Base-by-base conservation (phyloP, 2,888 invertebrate genomes). In the Pemphredon lugubris region DNA sequence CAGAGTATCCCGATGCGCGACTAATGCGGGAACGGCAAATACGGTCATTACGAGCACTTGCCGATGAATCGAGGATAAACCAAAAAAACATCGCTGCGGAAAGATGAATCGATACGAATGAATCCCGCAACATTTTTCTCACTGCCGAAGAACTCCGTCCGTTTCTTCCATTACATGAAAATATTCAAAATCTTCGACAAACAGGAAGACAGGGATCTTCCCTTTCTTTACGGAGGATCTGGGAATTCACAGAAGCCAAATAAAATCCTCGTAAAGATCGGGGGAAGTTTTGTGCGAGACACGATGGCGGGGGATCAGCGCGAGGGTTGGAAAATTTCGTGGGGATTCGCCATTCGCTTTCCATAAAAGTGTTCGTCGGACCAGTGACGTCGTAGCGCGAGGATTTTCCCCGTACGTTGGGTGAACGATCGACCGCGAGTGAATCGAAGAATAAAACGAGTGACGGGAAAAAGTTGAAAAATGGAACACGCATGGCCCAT, bases 1-100 rank as follows among this genome's bases (percentile, higher is more conserved):
- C 69, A 68, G 66, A 66, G 51, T 3, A 48, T 76, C 63, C 81
- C 76, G 78, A 78, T 80, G 76, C 67, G 42, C 53, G 67, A 63
- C 76, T 78, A 78, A 80, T 80, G 63, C 64, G 39, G 14, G 42
- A 42, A 26, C 39, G 11, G 68, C 60, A 79, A 79, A 63, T 79
- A 77, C 74, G 79, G 72, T 77, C 79, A 77, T 79, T 79, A 79
- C 16, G 30, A 6, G 9, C 47, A 40, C 11, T 11, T 34, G 34
- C 11, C 34, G 11, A 34, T 7, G 11, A 34, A 34, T n/a, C n/a
- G n/a, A n/a, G n/a, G n/a, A n/a, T n/a, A n/a, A n/a, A n/a, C n/a
- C n/a, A n/a, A n/a, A n/a, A n/a, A n/a, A n/a, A n/a, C n/a, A n/a
- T n/a, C n/a, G n/a, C n/a, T n/a, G n/a, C n/a, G n/a, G n/a, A n/a